Conservation (phyloP, 2,888 invertebrate genomes). For the Drosophila quasianomalipes region DNA sequence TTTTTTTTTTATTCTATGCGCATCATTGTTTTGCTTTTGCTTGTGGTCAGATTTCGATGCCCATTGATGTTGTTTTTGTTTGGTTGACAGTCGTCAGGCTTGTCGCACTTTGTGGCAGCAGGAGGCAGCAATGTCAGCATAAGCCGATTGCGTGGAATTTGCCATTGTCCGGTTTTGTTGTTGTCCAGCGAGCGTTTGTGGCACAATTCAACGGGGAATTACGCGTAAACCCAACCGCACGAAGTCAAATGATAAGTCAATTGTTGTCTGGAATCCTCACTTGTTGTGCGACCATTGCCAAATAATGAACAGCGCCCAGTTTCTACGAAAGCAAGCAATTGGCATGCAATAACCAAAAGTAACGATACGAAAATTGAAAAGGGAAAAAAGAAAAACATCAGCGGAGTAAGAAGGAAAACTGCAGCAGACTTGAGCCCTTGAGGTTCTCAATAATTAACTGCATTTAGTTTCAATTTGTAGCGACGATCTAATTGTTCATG, state of each 20-base stretch:
- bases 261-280: conserved; percentile 60
- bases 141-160: conserved; percentile 80
- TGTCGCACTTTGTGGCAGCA: conserved; percentile 55
- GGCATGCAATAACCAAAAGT: conserved; percentile 36
- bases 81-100: conserved; percentile 44
- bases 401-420: conserved; percentile 15
- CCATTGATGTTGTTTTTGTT: conserved; percentile 26
- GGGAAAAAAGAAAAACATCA: neutral
- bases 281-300: conserved; percentile 26
- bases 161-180: conserved; percentile 61
- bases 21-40: conserved; percentile 68
- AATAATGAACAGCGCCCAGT: conserved; percentile 51
- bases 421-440: conserved; percentile 41
- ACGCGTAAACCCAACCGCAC: conserved; percentile 56
- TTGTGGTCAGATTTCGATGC: conserved; percentile 48
- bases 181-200: conserved; percentile 6
- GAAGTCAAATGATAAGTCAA: conserved; percentile 79
- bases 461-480: conserved; percentile 79
- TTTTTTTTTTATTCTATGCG: conserved; percentile 44
- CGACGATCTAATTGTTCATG: conserved; percentile 74
- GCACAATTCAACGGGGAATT: conserved; percentile 52
- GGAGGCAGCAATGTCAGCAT: conserved; percentile 74
- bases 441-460: conserved; percentile 55
- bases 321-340: conserved; percentile 40
- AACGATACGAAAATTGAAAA: neutral